Evolutionary conservation across 64 coral and sea anemone genomes (phyloP), one percentile per base, ranked within the genome.

Genomic region (Platygyra sinensis): DNA sequence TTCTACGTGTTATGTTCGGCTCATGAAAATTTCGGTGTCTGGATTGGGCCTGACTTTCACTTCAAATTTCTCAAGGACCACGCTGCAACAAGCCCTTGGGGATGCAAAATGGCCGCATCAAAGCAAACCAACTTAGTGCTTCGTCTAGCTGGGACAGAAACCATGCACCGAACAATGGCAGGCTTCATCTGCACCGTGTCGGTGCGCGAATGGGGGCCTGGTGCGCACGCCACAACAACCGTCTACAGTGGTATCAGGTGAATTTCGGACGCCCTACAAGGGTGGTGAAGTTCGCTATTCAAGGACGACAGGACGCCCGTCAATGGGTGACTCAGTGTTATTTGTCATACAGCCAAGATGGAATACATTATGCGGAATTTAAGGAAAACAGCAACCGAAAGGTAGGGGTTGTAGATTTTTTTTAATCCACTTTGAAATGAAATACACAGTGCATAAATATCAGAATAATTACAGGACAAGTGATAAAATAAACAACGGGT

Each of bases 261-360:
- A 50, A 93, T 71, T 90, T 96, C 30, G n/a, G 28, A 14, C 65
- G 75, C 16, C 57, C 95, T 27, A 87, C 91, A 30, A 88, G 95
- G 64, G 74, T 96, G 57, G 87, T 82, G 12, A 90, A 74, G 76
- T 90, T 96, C 8, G 87, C 95, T 28, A 96, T 72, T 8, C 95
- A 96, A 36, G 95, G 95, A 49, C 81, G 95, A 96, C 87, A 90
- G 31, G 95, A 96, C 36, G 27, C 25, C 38, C 79, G 57, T 59
- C 95, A 96, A 46, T 96, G 95, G 95, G 91, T 96, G 63, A 96
- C 67, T 17, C 74, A 80, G 25, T 96, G 77, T 72, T 89, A 79
- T 30, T 51, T 96, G 67, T 80, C 85, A 19, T 93, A 87, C 72
- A 96, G 95, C 77, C 81, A 87, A 29, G 95, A 96, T 83, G 87